Conservation (phyloP, 1,140 invertebrate species). For the Bemisia tabaci region DNA sequence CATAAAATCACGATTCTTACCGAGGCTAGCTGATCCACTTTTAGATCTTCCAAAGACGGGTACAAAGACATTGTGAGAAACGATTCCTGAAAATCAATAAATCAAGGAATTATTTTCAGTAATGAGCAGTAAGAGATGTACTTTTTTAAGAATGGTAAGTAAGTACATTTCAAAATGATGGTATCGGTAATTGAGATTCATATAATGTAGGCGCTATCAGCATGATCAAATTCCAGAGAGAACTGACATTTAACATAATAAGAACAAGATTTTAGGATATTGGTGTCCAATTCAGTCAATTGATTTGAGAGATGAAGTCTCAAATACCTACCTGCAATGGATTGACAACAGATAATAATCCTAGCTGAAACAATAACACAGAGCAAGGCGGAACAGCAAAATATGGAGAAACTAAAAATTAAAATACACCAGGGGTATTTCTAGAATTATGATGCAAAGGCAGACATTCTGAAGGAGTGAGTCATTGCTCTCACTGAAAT, state of each 20-base stretch:
- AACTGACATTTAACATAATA: not conserved
- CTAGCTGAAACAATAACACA: not conserved
- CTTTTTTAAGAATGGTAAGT: not conserved
- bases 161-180: no score
- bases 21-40: slow-evolving; percentile 68
- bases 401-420: not conserved
- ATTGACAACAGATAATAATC: not conserved
- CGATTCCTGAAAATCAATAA: not conserved
- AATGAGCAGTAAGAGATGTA: not conserved
- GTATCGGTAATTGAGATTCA: no score
- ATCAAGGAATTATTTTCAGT: not conserved
- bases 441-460: not conserved
- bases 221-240: not conserved
- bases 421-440: no score
- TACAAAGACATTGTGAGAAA: slow-evolving; percentile 41
- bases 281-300: not conserved
- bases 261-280: not conserved
- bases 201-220: no score
- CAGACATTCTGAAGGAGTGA: not conserved
- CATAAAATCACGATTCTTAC: slow-evolving; percentile 34
- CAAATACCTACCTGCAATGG: no score
- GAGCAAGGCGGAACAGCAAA: not conserved
- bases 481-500: no score
- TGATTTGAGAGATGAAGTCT: no score
- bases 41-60: slow-evolving; percentile 88